Evolutionary conservation across 2,888 invertebrate species (phyloP), one percentile per base, ranked within the genome.

Genomic region (Amblyjoppa proteus): DNA sequence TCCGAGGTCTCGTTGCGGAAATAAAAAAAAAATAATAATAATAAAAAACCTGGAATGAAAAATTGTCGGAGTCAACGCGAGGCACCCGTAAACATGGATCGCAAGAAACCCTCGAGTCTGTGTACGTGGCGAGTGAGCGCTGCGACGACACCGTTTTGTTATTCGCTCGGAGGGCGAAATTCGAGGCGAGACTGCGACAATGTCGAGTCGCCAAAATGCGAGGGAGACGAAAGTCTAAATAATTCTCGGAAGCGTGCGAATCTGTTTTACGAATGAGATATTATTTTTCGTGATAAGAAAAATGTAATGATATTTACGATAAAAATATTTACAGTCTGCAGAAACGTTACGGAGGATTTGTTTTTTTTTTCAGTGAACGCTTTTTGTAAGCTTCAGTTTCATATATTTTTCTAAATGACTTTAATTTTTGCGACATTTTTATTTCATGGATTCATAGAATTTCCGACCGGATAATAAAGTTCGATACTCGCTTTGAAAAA

Each of bases 1-100:
- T 51, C n/a, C 73, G 71, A 80, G 75, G 53, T 80, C 70, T 80
- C 53, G 75, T 75, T 64, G 49, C 68, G 78, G 64, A 80, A 71
- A 76, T 80, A 80, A 78, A 64, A 71, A 49, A 38, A 49, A 56
- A 56, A n/a, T n/a, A n/a, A n/a, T n/a, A 20, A 20, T 0, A 66
- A 66, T 41, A n/a, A 45, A 53, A 80, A 34, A 64, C 25, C 61
- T 38, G 56, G 64, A 84, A 70, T 53, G 74, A 80, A 71, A 76
- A 79, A 74, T 75, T 31, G 74, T 68, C 28, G 73, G 3, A n/a
- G 20, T 69, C 11, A n/a, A 25, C 56, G 49, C 66, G 71, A n/a
- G 56, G 41, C 70, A 84, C 69, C 69, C 68, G 61, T 38, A 56
- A 51, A 61, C 41, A 51, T 20, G 61, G 64, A 41, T 31, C 49